Evolutionary conservation across 2,888 invertebrate species (phyloP).

Genomic region (Parochlus steinenii): DNA sequence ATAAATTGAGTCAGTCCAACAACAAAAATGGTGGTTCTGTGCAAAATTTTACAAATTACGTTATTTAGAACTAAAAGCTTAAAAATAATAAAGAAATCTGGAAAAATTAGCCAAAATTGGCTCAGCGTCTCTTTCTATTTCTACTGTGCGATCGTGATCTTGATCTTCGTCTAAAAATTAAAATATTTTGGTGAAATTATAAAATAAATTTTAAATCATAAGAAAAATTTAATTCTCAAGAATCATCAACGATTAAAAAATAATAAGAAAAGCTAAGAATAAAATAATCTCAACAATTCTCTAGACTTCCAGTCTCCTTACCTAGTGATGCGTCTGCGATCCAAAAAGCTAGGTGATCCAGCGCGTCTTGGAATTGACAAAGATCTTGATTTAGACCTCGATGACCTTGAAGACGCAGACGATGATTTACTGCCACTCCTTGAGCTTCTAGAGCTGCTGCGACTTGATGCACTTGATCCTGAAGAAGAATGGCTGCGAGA

Average conservation of each 20-base stretch:
- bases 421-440: conserved; percentile 39
- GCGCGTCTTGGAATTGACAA: conserved; percentile 81
- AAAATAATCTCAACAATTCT: conserved; percentile 6
- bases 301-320: conserved; percentile 29
- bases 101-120: no score
- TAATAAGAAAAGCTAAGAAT: conserved; percentile 9
- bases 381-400: conserved; percentile 21
- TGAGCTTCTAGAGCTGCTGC: conserved; percentile 13
- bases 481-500: conserved; percentile 24
- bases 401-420: conserved; percentile 24
- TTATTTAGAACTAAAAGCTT: no score
- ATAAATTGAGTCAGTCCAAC: no score
- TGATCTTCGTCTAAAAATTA: background rate
- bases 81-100: no score
- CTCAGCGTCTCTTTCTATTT: conserved; percentile 13
- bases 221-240: conserved; percentile 12
- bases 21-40: no score
- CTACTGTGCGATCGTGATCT: conserved; percentile 10
- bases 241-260: conserved; percentile 8
- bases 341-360: conserved; percentile 88
- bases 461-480: conserved; percentile 19
- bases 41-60: no score
- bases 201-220: conserved; percentile 11
- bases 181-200: conserved; percentile 3
- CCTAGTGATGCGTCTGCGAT: conserved; percentile 89